phyloP scores from a whole-genome alignment of 2,797 vertebrate species.

The Tiaroga cobitis region DNA sequence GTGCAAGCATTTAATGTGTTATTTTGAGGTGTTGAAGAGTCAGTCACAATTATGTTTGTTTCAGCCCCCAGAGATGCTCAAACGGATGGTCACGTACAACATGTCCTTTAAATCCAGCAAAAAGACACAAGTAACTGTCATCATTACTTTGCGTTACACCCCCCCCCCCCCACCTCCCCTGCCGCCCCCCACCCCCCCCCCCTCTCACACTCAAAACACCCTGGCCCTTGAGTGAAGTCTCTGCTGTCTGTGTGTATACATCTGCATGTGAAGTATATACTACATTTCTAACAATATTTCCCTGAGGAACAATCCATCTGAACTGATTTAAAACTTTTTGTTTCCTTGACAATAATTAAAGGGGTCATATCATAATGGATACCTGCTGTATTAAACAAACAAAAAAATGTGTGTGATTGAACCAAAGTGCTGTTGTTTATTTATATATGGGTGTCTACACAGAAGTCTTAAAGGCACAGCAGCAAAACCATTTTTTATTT shows the following conservation, averaged over 20 bases:
- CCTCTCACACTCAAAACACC: neutral
- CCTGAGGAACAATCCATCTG: neutral
- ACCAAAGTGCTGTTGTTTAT: neutral
- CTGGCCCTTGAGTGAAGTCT: slow-evolving; percentile 30
- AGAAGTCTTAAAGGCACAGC: neutral
- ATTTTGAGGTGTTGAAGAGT: slow-evolving; percentile 15
- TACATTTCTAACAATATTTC: neutral
- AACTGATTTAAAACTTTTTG: neutral
- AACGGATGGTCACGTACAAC: slow-evolving; percentile 99
- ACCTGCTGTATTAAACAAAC: neutral
- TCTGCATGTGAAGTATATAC: neutral
- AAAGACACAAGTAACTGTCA: slow-evolving; percentile 87
- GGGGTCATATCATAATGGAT: neutral
- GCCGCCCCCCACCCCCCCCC: too few species aligned
- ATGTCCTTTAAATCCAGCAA: slow-evolving; percentile 90
- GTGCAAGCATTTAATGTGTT: neutral
- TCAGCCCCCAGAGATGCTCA: slow-evolving; percentile 97
- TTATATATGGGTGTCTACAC: neutral
- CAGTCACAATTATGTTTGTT: slow-evolving; percentile 69
- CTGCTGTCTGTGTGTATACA: neutral
- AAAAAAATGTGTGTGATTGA: neutral
- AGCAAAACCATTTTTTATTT: neutral
- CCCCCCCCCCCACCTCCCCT: fast-evolving
- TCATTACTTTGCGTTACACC: neutral
- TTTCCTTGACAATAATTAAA: neutral